Evolutionary conservation across 2,797 vertebrate genomes (phyloP).

Genomic region (Gymnothorax reevesii): DNA sequence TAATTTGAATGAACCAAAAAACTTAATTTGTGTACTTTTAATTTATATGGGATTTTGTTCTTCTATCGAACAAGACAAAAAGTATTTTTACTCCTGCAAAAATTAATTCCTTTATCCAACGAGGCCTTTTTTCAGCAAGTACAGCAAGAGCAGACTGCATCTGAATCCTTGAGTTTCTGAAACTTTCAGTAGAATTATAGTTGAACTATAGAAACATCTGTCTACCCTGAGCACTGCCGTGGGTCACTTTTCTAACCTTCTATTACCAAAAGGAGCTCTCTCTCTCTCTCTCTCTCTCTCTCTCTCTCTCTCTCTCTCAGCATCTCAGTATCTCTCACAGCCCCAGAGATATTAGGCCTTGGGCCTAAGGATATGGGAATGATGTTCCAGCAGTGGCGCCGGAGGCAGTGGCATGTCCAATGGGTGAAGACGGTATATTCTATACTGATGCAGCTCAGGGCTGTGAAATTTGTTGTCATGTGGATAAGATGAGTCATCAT

Average conservation of each 20-base stretch:
- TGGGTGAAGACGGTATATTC: not conserved
- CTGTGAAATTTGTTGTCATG: not conserved
- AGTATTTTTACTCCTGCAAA: no score
- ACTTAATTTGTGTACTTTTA: no score
- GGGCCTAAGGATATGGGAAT: not conserved
- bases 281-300: not conserved
- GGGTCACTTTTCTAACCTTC: not conserved
- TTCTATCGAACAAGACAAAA: no score
- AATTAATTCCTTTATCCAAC: no score
- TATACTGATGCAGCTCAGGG: not conserved
- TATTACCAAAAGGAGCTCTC: not conserved
- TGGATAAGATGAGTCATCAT: not conserved
- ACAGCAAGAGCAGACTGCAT: not conserved
- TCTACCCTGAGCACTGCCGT: not conserved
- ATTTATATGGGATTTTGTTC: no score
- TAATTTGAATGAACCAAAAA: no score
- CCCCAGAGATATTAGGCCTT: not conserved
- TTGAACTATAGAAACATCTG: not conserved
- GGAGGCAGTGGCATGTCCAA: not conserved
- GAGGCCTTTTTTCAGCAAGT: no score
- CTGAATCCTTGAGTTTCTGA: not conserved
- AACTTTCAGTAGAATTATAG: not conserved
- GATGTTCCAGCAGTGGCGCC: not conserved
- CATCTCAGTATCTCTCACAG: not conserved
- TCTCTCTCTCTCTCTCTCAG: not conserved